phyloP scores from a whole-genome alignment of 2,888 invertebrate genomes.

The Diarsia rubi region DNA sequence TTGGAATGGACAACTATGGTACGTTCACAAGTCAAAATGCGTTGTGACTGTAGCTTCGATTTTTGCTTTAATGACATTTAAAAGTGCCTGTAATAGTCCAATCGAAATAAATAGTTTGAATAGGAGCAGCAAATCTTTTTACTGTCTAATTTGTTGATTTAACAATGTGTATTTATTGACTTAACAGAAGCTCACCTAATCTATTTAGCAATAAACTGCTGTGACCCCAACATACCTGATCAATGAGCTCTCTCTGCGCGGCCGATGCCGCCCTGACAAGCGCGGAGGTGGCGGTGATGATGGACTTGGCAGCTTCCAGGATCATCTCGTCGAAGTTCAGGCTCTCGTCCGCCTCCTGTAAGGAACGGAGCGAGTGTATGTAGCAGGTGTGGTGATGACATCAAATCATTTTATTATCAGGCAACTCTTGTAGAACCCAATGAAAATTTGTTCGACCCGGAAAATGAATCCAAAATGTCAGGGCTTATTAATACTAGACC shows the following conservation, averaged over 20 bases:
- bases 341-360: slow-evolving; percentile 96
- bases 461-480: not conserved
- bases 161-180: not conserved
- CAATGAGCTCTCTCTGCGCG: slow-evolving; percentile 98
- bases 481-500: not conserved
- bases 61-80: no score
- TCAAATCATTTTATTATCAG: no score
- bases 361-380: not conserved
- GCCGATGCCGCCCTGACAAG: slow-evolving; percentile 99
- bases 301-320: slow-evolving; percentile 99
- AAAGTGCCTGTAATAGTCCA: no score
- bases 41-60: no score
- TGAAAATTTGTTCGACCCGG: not conserved
- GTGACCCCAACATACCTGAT: slow-evolving; percentile 85
- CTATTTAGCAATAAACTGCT: no score
- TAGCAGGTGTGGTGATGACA: not conserved
- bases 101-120: no score
- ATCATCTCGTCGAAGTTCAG: slow-evolving; percentile 99
- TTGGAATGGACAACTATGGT: no score
- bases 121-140: no score
- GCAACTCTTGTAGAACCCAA: no score
- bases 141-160: no score
- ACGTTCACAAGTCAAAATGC: no score
- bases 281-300: slow-evolving; percentile 99
- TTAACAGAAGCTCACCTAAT: not conserved